Evolutionary conservation across 1,140 invertebrate species (phyloP).

Genomic region (Trichonephila inaurata): DNA sequence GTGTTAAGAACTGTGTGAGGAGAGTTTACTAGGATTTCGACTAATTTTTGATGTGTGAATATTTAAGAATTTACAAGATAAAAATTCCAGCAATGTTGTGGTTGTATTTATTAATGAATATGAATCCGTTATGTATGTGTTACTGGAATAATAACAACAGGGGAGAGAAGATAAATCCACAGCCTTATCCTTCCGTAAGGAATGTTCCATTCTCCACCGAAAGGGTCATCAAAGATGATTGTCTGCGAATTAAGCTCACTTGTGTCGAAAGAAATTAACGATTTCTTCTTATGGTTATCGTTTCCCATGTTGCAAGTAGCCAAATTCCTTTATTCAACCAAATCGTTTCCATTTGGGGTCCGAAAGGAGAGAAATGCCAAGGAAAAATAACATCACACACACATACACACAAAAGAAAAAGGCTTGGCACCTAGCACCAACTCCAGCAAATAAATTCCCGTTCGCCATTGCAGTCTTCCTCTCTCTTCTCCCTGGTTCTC

Average conservation of each 20-base stretch:
- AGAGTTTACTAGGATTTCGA: no score
- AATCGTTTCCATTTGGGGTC: slow-evolving; percentile 8
- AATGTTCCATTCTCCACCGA: no score
- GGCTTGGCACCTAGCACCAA: neutral
- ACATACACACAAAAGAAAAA: slow-evolving; percentile 21
- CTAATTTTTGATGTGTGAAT: no score
- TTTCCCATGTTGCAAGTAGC: neutral
- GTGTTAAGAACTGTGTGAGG: no score
- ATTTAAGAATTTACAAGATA: no score
- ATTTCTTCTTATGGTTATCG: neutral
- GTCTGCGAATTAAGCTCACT: neutral
- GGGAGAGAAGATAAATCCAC: no score
- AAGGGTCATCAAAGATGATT: neutral
- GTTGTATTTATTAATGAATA: no score
- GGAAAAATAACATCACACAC: neutral
- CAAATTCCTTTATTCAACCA: slow-evolving; percentile 1
- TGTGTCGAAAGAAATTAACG: slow-evolving; percentile 11
- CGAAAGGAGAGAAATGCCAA: neutral
- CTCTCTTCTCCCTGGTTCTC: neutral
- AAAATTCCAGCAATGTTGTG: no score
- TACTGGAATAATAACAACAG: no score
- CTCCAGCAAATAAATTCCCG: slow-evolving; percentile 50
- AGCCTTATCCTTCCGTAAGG: no score
- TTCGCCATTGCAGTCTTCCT: neutral
- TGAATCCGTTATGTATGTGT: no score